phyloP scores from a whole-genome alignment of 2,797 vertebrate species.

The Poeciliopsis gracilis region DNA sequence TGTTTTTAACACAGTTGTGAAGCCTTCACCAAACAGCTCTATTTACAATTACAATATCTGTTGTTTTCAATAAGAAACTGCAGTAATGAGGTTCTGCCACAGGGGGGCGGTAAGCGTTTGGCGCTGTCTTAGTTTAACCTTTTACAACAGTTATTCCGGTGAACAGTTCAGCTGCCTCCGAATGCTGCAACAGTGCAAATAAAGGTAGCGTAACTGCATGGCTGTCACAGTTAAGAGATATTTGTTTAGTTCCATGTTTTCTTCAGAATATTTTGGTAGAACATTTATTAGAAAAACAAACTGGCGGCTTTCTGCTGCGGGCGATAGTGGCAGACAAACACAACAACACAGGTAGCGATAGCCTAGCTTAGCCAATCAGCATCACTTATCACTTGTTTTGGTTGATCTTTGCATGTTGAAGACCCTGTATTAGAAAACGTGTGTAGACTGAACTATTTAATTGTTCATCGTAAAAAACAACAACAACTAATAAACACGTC shows the following conservation, averaged over 20 bases:
- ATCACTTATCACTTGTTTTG: not conserved
- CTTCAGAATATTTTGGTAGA: not conserved
- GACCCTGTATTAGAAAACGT: not conserved
- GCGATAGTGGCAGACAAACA: constrained; percentile 36
- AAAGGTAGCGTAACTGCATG: constrained; percentile 49
- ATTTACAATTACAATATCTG: not conserved
- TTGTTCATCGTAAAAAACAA: not conserved
- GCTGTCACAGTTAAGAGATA: not conserved
- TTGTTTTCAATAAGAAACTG: not conserved
- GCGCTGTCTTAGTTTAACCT: not conserved
- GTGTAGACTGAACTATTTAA: not conserved
- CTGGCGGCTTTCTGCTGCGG: constrained; percentile 10
- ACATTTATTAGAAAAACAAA: not conserved
- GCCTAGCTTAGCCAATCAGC: not conserved
- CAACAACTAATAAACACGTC: not conserved
- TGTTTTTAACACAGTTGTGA: not conserved
- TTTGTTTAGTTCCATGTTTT: not conserved
- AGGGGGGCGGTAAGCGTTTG: constrained; percentile 22
- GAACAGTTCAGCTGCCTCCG: constrained; percentile 29
- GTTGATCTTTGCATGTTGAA: not conserved
- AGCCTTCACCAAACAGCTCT: not conserved
- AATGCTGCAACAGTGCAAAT: constrained; percentile 54
- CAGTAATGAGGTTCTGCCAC: constrained; percentile 43
- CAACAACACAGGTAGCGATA: constrained; percentile 10
- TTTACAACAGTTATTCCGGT: constrained; percentile 68